These are phyloP conservation scores for Rambutsinella grinnellia DNA, from an alignment of 2,888 invertebrate species.

Conservation along the genomic window DNA sequence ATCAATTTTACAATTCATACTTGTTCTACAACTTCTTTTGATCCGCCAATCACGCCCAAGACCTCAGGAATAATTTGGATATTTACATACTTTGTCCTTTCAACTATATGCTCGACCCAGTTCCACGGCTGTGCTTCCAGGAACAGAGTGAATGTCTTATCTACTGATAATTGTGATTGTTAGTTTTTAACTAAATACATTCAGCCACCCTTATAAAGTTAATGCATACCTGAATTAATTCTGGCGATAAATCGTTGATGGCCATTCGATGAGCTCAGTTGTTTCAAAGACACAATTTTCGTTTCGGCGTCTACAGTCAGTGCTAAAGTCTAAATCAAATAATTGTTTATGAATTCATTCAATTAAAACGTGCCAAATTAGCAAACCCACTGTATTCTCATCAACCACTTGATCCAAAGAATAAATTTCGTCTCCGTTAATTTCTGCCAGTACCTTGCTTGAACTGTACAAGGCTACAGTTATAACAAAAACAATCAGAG, in stretches of 20 bases:
- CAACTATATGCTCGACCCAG: conserved; percentile 43
- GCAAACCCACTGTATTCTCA: no score
- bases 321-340: conserved; percentile 15
- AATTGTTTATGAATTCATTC: no score
- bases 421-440: conserved; percentile 25
- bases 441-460: no score
- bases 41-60: conserved; percentile 26
- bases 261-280: not conserved
- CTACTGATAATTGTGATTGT: no score
- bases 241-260: conserved; percentile 25
- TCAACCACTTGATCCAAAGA: not conserved
- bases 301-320: conserved; percentile 22
- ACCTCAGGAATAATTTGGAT: conserved; percentile 27
- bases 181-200: not conserved
- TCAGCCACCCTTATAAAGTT: not conserved
- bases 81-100: conserved; percentile 15
- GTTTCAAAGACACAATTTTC: not conserved
- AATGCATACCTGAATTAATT: conserved; percentile 21
- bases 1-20: conserved; percentile 12
- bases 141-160: conserved; percentile 38
- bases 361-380: no score
- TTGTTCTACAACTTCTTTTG: conserved; percentile 28
- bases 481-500: not conserved
- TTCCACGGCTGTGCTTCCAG: conserved; percentile 38
- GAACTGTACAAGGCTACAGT: not conserved